Evolutionary conservation across 2,113 vertebrate species (phyloP).

Genomic region (Tachysurus fulvidraco): DNA sequence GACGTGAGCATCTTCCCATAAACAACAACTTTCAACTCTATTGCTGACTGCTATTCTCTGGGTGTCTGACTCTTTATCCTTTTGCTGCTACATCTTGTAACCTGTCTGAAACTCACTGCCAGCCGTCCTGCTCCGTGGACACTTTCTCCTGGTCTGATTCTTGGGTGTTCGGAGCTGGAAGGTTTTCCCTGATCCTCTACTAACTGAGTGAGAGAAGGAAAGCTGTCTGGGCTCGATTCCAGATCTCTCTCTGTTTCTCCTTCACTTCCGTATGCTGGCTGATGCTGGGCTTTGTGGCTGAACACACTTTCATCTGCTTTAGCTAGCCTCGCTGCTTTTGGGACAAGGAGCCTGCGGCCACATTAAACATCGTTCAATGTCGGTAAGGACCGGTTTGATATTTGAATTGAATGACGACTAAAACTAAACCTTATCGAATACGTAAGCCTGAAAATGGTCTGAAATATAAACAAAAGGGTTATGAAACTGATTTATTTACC

Average conservation of each 20-base stretch:
- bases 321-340: conserved; percentile 34
- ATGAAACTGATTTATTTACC: conserved; percentile 70
- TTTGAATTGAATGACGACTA: neutral
- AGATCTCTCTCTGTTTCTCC: conserved; percentile 74
- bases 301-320: conserved; percentile 16
- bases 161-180: conserved; percentile 55
- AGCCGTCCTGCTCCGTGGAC: conserved; percentile 34
- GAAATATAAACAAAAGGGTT: neutral
- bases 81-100: neutral
- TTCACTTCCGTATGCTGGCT: conserved; percentile 72
- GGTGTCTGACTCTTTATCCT: neutral
- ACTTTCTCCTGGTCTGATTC: conserved; percentile 15
- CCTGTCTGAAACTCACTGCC: conserved; percentile 46
- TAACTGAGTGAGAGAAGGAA: conserved; percentile 67
- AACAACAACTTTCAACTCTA: neutral
- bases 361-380: neutral
- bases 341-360: conserved; percentile 29
- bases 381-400: neutral
- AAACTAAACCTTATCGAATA: neutral
- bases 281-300: neutral
- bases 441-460: neutral
- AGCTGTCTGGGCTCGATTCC: conserved; percentile 76
- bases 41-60: neutral
- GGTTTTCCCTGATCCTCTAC: conserved; percentile 70
- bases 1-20: neutral